Base-by-base conservation (phyloP, 2,797 vertebrate species). In the Neosilurus hyrtlii region DNA sequence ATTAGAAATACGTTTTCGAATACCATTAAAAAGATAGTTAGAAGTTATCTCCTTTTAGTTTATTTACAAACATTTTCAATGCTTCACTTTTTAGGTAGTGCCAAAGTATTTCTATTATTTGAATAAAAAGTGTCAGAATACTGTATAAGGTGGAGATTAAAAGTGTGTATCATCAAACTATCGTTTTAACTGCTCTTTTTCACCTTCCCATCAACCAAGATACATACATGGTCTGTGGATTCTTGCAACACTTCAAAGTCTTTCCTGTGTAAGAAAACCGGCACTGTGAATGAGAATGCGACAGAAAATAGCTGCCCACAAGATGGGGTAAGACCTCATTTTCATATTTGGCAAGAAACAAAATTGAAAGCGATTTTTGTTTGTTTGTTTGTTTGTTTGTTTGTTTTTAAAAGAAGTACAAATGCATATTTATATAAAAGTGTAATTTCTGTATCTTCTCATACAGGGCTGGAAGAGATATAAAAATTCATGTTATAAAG, bases 181-280 rank as follows among this genome's bases (percentile, higher is more conserved):
- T 6, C 3, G 22, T 0, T 24, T 30, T 78, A 57, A 78, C 26
- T 52, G 3, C 22, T 37, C 15, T 30, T 68, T 49, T 7, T 70
- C 18, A 30, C 52, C 63, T 76, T 20, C 79, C 12, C 9, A n/a
- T n/a, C 2, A 18, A 57, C 62, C 54, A 4, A 84, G 83, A 86
- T 83, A 74, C 75, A 86, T 83, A 82, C 14, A 0, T 99, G 98
- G 98, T 92, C 66, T 83, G 91, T 96, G 56, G 92, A 90, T 22
- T 82, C 91, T 57, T 99, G 98, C 92, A 88, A 91, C 22, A 59
- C 89, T 73, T 90, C 73, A 56, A 84, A 94, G 11, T 94, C 94
- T 81, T 99, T 95, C 51, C 91, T 97, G 85, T 99, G 98, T 90
- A 96, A 96, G 92, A 96, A 92, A 91, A 93, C 89, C 83, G 97